These are phyloP conservation scores for Amphiura filiformis DNA, from an alignment of 35 echinoderm and acorn worm species.

Conservation along the genomic window DNA sequence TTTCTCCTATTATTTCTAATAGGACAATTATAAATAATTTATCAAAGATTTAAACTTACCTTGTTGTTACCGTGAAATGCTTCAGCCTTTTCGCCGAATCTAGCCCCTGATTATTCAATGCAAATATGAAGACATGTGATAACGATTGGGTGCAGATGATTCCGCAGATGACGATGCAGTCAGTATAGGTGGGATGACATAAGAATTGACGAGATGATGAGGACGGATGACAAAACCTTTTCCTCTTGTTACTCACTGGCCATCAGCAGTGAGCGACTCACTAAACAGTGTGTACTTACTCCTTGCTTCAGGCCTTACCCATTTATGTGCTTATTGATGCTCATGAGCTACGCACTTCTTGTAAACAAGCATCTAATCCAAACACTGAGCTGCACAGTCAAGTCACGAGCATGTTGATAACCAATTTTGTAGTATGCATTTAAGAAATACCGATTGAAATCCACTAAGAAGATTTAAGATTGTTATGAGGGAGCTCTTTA, in stretches of 20 bases:
- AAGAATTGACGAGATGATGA: not conserved
- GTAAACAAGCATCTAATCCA: no score
- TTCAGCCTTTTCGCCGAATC: not conserved
- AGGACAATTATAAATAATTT: not conserved
- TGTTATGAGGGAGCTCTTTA: no score
- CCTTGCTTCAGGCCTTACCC: not conserved
- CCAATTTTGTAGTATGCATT: no score
- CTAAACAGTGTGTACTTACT: not conserved
- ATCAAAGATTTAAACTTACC: not conserved
- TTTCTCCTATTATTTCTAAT: no score
- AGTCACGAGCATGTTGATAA: no score
- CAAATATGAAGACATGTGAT: not conserved
- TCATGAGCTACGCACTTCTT: no score
- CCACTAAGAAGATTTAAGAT: no score
- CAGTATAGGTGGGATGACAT: not conserved
- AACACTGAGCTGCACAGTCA: no score
- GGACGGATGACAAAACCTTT: not conserved
- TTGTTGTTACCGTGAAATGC: not conserved
- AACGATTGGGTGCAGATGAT: not conserved
- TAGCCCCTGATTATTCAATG: not conserved
- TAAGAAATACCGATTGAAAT: no score
- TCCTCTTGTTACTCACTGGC: not conserved
- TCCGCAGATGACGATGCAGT: not conserved
- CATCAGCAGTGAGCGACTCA: not conserved
- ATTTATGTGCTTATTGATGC: not conserved